Base-by-base conservation (phyloP, 1,140 invertebrate genomes). In the Palaemon carinicauda region DNA sequence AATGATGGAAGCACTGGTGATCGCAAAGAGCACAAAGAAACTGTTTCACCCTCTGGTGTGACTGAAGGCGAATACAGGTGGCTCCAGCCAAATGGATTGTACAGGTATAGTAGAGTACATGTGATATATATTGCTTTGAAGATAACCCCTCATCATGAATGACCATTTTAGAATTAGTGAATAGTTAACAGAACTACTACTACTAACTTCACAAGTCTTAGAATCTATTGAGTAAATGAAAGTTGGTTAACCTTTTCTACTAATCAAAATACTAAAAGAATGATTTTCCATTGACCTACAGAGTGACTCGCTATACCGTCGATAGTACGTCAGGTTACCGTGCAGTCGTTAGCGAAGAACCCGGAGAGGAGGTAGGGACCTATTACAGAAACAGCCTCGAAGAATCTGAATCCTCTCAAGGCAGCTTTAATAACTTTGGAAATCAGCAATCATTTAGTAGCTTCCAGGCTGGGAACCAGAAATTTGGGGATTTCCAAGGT, bases 11-110 rank as follows among this genome's bases (percentile, higher is more conserved):
- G 80, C 14, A 86, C 83, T 0, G 83, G 83, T 10, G 83, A 86
- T 69, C 77, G 52, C 60, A 86, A 86, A 78, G 83, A 86, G 31
- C 83, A 86, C 83, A 86, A 86, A 51, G 50, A 86, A 31, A 41
- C 83, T 21, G 77, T 86, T 24, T 86, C 77, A n/a, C 83, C 65
- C 17, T 54, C 77, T 5, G 83, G 83, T 17, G 41, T 77, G 19
- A 86, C 83, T 19, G 83, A 86, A 52, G 83, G 83, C 21, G 83
- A 86, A n/a, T 86, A 86, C 77, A 77, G 83, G 19, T 86, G 83
- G 83, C 83, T 74, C 1, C 83, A 74, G 29, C 83, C 83, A 9
- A 86, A 86, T 52, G 83, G 83, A 15, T 77, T 86, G 21, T 80
- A n/a, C 77, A 73, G 27, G 83, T 86, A 12, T 9, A 69, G 52